phyloP scores from a whole-genome alignment of 2,888 invertebrate genomes.

The Seira sanloemensis region DNA sequence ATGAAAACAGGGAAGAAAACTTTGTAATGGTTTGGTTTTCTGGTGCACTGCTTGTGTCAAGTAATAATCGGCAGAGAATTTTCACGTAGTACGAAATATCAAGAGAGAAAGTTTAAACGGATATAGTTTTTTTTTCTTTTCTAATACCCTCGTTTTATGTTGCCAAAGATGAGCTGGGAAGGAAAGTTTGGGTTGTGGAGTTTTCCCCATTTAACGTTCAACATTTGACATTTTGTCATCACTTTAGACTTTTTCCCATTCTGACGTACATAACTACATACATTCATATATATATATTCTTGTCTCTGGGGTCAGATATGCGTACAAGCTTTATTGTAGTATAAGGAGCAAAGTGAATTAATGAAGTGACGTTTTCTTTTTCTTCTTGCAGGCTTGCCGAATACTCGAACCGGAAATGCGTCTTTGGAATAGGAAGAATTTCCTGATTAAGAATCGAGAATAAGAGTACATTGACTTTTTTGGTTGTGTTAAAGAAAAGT shows the following conservation, averaged over 20 bases:
- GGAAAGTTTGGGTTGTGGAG: conserved; percentile 2
- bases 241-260: conserved; percentile 2
- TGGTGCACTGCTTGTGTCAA: conserved; percentile 19
- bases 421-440: neutral
- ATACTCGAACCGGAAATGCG: neutral
- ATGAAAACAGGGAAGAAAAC: conserved; percentile 2
- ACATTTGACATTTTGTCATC: neutral
- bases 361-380: neutral
- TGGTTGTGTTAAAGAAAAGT: no score
- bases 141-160: conserved; percentile 15
- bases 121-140: conserved; percentile 8
- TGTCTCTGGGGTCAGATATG: neutral
- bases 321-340: no score
- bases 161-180: conserved; percentile 6
- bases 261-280: no score
- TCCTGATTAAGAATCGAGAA: neutral
- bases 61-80: neutral
- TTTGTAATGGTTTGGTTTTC: conserved; percentile 10
- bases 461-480: neutral
- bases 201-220: neutral
- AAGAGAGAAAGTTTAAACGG: conserved; percentile 5
- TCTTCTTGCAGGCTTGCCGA: neutral
- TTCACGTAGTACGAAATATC: neutral
- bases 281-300: no score
- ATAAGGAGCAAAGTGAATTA: no score